Conservation (phyloP, 2,797 vertebrate genomes). For the Cyclopterus lumpus region DNA sequence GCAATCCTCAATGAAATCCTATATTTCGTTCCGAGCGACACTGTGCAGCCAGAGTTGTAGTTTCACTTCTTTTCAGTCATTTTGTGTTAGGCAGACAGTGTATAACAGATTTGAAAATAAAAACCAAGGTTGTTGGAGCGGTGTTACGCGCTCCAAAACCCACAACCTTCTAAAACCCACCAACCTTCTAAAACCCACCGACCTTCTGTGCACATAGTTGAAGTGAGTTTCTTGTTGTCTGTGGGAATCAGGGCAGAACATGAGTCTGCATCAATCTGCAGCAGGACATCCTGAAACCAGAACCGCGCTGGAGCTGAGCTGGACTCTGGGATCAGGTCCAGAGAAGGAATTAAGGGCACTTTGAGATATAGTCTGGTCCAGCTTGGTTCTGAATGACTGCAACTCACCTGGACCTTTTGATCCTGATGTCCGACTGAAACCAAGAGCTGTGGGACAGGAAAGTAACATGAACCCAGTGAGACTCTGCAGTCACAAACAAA, state of each 20-base stretch:
- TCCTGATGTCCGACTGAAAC: slow-evolving; percentile 57
- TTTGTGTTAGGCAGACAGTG: no score
- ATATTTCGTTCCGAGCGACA: no score
- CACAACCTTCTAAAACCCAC: no score
- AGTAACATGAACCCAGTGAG: not conserved
- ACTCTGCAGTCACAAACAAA: not conserved
- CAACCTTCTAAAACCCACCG: not conserved
- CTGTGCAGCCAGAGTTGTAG: no score
- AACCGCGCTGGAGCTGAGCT: slow-evolving; percentile 45
- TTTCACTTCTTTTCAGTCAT: no score
- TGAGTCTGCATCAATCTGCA: slow-evolving; percentile 48
- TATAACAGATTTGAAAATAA: no score
- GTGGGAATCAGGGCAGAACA: slow-evolving; percentile 67
- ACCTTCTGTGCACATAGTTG: slow-evolving; percentile 34
- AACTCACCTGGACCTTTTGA: slow-evolving; percentile 56
- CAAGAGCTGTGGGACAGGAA: slow-evolving; percentile 63
- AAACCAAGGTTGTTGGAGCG: no score
- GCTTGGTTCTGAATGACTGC: slow-evolving; percentile 64
- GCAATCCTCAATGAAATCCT: no score
- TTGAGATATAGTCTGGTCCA: slow-evolving; percentile 50
- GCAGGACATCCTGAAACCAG: slow-evolving; percentile 66
- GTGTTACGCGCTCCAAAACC: not conserved
- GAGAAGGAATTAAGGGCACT: slow-evolving; percentile 65
- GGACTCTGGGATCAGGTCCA: slow-evolving; percentile 65
- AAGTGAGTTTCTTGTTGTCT: slow-evolving; percentile 36